A percentile compares a stretch with the other conserved stretches of the same genome.
These are phyloP conservation scores for Lutraria lutraria DNA, from an alignment of 2,888 invertebrate species.

Conservation along the genomic window DNA sequence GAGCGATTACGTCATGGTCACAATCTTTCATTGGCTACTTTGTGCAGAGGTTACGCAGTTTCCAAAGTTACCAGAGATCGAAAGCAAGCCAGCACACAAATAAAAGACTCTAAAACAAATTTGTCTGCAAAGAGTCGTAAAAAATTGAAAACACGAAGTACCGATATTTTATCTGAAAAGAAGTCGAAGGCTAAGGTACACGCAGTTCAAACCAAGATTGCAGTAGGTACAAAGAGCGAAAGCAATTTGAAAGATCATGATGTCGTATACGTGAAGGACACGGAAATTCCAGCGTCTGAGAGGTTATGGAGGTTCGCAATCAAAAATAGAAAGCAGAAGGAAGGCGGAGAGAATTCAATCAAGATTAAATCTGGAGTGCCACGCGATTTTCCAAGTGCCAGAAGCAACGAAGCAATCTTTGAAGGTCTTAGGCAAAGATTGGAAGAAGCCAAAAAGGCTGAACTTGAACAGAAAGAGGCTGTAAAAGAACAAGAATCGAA, in stretches of 20 bases:
- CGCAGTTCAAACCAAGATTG: not conserved
- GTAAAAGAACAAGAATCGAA: not conserved
- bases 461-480: slow-evolving; percentile 17
- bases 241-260: slow-evolving; percentile 52
- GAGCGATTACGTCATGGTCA: slow-evolving; percentile 49
- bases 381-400: slow-evolving; percentile 34
- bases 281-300: slow-evolving; percentile 56
- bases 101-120: not conserved
- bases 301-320: slow-evolving; percentile 67
- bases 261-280: slow-evolving; percentile 48
- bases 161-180: not conserved
- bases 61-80: slow-evolving; percentile 33
- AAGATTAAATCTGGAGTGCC: not conserved
- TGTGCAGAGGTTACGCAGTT: slow-evolving; percentile 58
- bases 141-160: not conserved
- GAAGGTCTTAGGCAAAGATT: slow-evolving; percentile 52
- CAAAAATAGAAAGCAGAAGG: slow-evolving; percentile 50
- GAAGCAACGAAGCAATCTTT: slow-evolving; percentile 64
- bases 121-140: not conserved
- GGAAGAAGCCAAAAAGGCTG: slow-evolving; percentile 38
- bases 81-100: not conserved
- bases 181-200: not conserved
- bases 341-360: not conserved
- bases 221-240: slow-evolving; percentile 52
- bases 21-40: slow-evolving; percentile 51